Evolutionary conservation across 2,113 vertebrate species (phyloP).

Genomic region (Calypte anna): DNA sequence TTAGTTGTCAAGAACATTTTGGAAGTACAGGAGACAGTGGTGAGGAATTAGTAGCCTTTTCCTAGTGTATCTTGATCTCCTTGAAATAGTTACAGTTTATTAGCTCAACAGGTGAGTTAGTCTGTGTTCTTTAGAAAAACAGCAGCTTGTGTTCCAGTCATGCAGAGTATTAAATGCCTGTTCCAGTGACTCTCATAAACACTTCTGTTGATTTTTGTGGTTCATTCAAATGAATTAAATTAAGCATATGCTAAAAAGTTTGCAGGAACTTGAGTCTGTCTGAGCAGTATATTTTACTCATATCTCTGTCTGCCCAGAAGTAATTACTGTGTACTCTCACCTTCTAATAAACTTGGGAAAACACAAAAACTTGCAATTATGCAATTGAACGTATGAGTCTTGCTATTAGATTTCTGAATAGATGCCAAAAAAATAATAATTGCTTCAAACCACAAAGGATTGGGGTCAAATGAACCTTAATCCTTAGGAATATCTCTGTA

Average conservation of each 20-base stretch:
- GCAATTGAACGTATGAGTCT: neutral
- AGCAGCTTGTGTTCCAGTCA: neutral
- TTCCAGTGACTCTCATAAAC: constrained; percentile 36
- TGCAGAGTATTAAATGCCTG: neutral
- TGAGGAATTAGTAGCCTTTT: neutral
- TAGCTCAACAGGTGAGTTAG: neutral
- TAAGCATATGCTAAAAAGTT: constrained; percentile 24
- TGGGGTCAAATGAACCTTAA: neutral
- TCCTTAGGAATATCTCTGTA: neutral
- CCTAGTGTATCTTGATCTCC: neutral
- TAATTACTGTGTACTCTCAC: neutral
- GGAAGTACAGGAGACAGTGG: neutral
- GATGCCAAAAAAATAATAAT: neutral
- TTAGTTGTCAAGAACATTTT: neutral
- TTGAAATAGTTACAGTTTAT: neutral
- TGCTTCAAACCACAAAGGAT: neutral
- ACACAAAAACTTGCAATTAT: neutral
- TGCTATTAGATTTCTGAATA: neutral
- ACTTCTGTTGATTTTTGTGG: constrained; percentile 33
- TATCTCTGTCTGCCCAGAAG: neutral
- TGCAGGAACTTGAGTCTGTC: neutral
- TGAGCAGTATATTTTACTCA: neutral
- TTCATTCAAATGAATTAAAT: constrained; percentile 15
- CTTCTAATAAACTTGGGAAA: neutral
- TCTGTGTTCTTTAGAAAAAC: neutral